These are phyloP conservation scores for Strix occidentalis DNA, from an alignment of 2,797 vertebrate genomes.

Conservation along the genomic window DNA sequence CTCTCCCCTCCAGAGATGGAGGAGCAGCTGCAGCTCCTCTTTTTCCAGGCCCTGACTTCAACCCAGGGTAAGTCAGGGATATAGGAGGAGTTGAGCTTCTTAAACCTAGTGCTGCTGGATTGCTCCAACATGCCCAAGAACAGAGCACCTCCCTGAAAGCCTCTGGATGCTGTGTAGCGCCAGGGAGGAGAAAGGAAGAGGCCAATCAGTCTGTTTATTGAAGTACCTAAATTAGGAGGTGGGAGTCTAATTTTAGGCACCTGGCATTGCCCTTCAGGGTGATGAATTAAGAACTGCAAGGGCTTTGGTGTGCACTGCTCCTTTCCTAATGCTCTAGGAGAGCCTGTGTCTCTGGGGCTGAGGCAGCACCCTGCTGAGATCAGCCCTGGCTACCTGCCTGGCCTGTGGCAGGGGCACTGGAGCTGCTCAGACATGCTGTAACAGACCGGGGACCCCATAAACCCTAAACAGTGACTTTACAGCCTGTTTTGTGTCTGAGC, in stretches of 20 bases:
- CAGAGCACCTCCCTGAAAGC: not conserved
- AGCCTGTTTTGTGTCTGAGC: not conserved
- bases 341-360: not conserved
- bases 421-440: not conserved
- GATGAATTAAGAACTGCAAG: not conserved
- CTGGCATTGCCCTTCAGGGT: not conserved
- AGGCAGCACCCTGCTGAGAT: not conserved
- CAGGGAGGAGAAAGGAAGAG: not conserved
- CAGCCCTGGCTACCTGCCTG: not conserved
- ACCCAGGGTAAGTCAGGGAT: not conserved
- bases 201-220: not conserved
- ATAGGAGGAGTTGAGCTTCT: not conserved
- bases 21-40: not conserved
- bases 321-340: not conserved
- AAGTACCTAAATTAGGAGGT: constrained; percentile 13
- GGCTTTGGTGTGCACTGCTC: not conserved
- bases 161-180: not conserved
- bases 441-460: not conserved
- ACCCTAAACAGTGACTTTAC: not conserved
- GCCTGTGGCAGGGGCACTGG: not conserved
- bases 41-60: not conserved
- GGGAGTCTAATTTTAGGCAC: constrained; percentile 20
- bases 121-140: not conserved
- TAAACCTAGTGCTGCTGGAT: not conserved
- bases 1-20: not conserved